Evolutionary conservation across 37 sponge, comb jelly and placozoan genomes (phyloP).

Genomic region (Haliclona indistincta): DNA sequence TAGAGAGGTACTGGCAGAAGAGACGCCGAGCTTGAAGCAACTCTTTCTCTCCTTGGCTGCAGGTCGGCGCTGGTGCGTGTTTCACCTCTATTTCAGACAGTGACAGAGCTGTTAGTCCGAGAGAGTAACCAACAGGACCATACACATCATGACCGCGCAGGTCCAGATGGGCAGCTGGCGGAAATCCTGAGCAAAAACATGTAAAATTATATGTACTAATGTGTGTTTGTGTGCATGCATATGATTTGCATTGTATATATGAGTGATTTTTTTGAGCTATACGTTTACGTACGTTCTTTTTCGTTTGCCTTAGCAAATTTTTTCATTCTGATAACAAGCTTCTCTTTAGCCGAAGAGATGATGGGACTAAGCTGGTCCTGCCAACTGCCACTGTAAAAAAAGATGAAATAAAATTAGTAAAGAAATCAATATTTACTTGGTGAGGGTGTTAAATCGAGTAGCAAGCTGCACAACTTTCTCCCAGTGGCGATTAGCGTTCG

Average conservation of each 20-base stretch:
- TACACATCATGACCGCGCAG: conserved; percentile 56
- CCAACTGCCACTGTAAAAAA: conserved; percentile 18
- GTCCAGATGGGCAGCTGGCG: conserved; percentile 77
- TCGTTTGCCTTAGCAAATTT: neutral
- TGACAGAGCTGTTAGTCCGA: conserved; percentile 6
- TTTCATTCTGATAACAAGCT: conserved; percentile 7
- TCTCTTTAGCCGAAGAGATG: conserved; percentile 23
- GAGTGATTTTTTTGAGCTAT: neutral
- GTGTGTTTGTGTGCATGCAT: conserved; percentile 6
- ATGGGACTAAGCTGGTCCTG: conserved; percentile 42
- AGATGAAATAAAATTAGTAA: neutral
- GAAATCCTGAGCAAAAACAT: conserved; percentile 7
- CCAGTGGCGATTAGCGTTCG: conserved; percentile 59
- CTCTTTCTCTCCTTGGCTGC: neutral
- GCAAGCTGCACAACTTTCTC: conserved; percentile 41
- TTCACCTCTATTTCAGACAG: neutral
- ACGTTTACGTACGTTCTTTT: neutral
- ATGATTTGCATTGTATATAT: neutral
- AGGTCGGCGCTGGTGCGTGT: neutral
- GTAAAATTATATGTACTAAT: no score
- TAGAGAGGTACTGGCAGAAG: neutral
- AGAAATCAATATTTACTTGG: conserved; percentile 32
- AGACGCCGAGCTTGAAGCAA: neutral
- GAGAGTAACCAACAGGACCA: conserved; percentile 51
- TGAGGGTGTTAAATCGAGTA: conserved; percentile 16